These are phyloP conservation scores for Falco cherrug DNA, from an alignment of 2,797 vertebrate genomes.

Conservation along the genomic window DNA sequence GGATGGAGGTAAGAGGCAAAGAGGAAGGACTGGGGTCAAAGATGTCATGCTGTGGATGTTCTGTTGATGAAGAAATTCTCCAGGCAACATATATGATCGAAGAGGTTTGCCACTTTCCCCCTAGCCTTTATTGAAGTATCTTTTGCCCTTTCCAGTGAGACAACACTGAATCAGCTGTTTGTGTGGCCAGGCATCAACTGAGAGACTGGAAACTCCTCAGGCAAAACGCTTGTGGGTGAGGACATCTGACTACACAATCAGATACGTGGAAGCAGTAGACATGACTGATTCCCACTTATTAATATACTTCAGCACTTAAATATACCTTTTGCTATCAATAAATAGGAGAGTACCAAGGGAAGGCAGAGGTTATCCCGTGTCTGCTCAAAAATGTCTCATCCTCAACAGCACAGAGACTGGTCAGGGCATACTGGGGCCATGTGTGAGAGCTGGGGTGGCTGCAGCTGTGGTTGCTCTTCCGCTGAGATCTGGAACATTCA, in stretches of 20 bases:
- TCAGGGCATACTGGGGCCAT: neutral
- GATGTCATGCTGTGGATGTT: neutral
- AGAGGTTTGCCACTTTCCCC: neutral
- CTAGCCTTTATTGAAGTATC: neutral
- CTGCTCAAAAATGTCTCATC: neutral
- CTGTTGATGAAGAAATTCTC: neutral
- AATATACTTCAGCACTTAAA: neutral
- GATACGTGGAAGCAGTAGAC: neutral
- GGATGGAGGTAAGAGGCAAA: neutral
- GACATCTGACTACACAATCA: accelerated
- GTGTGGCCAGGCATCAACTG: neutral
- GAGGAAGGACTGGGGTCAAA: neutral
- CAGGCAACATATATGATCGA: neutral
- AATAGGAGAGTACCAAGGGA: neutral
- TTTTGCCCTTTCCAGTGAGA: neutral
- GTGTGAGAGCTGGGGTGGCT: neutral
- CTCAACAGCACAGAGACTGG: neutral
- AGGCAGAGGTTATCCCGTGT: neutral
- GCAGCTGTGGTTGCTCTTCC: accelerated
- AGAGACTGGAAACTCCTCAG: neutral
- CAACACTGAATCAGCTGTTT: neutral
- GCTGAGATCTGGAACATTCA: accelerated
- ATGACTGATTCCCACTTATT: neutral
- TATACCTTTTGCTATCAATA: neutral
- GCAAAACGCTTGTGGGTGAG: neutral